Conservation (phyloP, 2,113 vertebrate genomes). For the Rallus limicola region DNA sequence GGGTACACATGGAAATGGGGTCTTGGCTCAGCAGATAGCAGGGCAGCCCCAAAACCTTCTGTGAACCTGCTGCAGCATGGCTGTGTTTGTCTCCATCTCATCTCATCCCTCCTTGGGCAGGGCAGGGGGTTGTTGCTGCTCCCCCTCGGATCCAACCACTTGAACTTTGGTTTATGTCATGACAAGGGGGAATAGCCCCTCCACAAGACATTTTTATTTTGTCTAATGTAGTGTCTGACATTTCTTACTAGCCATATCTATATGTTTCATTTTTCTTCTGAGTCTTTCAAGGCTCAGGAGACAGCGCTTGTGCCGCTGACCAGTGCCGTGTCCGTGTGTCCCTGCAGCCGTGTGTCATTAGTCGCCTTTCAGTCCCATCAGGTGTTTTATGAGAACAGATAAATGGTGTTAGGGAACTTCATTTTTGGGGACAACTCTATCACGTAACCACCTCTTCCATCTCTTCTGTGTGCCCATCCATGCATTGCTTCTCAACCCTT, state of each 20-base stretch:
- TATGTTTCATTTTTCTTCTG: background rate
- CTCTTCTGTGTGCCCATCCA: rapidly evolving
- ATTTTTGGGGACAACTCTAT: background rate
- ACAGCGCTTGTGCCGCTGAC: background rate
- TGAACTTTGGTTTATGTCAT: background rate
- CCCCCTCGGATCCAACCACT: background rate
- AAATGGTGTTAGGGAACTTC: background rate
- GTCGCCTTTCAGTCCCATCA: background rate
- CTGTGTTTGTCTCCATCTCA: background rate
- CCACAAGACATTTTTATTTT: background rate
- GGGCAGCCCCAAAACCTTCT: background rate
- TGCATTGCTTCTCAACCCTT: background rate
- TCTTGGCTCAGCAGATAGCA: background rate
- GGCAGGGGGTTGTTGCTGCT: background rate
- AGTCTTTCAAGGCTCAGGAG: background rate
- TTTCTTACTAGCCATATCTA: background rate
- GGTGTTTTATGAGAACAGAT: background rate
- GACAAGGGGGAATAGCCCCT: rapidly evolving
- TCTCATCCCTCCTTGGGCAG: background rate
- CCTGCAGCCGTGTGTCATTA: background rate
- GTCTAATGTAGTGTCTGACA: background rate
- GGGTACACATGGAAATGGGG: background rate
- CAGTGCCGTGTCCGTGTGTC: rapidly evolving
- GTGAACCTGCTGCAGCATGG: rapidly evolving
- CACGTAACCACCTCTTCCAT: background rate